Evolutionary conservation across 2,888 invertebrate species (phyloP).

Genomic region (Rhaphigaster nebulosa): DNA sequence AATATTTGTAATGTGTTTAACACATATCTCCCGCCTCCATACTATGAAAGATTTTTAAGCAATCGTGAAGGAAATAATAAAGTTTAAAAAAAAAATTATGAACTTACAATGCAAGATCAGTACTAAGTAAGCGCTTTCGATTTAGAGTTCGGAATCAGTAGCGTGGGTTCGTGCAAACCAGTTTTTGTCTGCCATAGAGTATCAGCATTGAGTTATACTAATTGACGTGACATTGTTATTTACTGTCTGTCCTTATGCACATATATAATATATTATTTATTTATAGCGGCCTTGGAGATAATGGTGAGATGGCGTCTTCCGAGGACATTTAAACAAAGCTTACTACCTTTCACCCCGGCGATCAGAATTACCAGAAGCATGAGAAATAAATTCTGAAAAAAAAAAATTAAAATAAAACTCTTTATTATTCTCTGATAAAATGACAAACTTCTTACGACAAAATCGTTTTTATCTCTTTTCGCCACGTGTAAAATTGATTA

Average conservation of each 20-base stretch:
- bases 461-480: too few species aligned
- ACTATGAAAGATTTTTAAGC: too few species aligned
- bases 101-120: too few species aligned
- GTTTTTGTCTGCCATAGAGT: slow-evolving; percentile 30
- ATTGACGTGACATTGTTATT: slow-evolving; percentile 45
- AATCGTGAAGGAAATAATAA: too few species aligned
- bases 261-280: slow-evolving; percentile 46
- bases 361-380: background rate
- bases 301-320: background rate
- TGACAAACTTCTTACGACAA: too few species aligned
- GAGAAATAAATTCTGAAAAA: background rate
- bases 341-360: background rate
- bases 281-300: slow-evolving; percentile 36
- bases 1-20: too few species aligned
- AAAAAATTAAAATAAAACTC: too few species aligned
- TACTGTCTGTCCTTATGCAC: slow-evolving; percentile 4
- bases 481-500: too few species aligned
- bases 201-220: slow-evolving; percentile 43
- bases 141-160: background rate
- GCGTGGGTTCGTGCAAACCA: slow-evolving; percentile 38
- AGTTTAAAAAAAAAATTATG: too few species aligned
- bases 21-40: too few species aligned
- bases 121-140: background rate
- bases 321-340: background rate
- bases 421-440: too few species aligned